A percentile compares a stretch with the other conserved stretches of the same genome.
Evolutionary conservation across 2,797 vertebrate genomes (phyloP).

Genomic region (Allobates femoralis): DNA sequence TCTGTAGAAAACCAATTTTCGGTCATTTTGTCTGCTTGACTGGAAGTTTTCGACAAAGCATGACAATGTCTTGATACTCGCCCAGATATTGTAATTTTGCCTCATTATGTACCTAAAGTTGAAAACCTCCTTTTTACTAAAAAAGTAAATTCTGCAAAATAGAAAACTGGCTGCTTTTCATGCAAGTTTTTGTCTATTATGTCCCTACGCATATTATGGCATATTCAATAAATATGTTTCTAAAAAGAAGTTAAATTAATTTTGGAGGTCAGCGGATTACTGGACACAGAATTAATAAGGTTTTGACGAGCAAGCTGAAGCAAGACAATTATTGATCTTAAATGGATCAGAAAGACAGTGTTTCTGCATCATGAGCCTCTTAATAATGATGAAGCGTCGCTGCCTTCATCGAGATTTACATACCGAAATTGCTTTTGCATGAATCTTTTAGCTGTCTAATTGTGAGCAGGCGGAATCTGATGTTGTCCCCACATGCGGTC

Average conservation of each 20-base stretch:
- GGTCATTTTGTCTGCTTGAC: constrained; percentile 16
- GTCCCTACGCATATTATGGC: constrained; percentile 13
- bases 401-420: constrained; percentile 48
- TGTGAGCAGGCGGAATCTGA: constrained; percentile 32
- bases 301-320: constrained; percentile 55
- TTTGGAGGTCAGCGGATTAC: constrained; percentile 42
- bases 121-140: background rate
- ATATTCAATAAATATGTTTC: constrained; percentile 54
- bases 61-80: background rate
- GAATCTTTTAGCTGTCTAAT: constrained; percentile 42
- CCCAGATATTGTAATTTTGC: background rate
- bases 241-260: constrained; percentile 55
- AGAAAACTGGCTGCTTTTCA: background rate
- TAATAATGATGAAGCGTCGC: constrained; percentile 49
- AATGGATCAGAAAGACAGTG: constrained; percentile 51
- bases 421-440: constrained; percentile 57
- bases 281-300: constrained; percentile 55
- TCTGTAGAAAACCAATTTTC: background rate
- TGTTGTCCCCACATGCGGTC: background rate
- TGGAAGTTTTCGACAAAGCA: background rate
- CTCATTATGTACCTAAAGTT: background rate
- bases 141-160: background rate
- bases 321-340: constrained; percentile 62
- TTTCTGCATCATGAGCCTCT: constrained; percentile 35
- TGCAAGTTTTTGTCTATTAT: background rate